These are phyloP conservation scores for Chymomyza amoena DNA, from an alignment of 2,888 invertebrate genomes.

Conservation along the genomic window DNA sequence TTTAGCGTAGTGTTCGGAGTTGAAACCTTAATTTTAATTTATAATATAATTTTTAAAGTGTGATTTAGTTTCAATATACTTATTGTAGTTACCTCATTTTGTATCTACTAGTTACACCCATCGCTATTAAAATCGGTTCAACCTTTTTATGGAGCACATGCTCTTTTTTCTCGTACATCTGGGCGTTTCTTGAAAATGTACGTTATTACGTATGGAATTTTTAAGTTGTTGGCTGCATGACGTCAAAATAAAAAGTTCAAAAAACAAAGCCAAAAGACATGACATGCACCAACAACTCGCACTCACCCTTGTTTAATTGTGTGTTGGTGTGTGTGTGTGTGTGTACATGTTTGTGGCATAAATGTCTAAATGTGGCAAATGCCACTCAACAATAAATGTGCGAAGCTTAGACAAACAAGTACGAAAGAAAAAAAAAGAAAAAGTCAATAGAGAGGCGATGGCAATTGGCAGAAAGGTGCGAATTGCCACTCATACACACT, in stretches of 20 bases:
- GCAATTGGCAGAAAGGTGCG: slow-evolving; percentile 1
- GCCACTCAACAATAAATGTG: background rate
- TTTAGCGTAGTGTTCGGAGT: no score
- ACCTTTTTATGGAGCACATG: no score
- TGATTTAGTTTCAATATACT: no score
- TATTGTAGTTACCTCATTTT: no score
- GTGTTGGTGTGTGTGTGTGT: no score
- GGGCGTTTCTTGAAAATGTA: background rate
- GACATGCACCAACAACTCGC: background rate
- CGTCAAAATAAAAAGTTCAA: background rate
- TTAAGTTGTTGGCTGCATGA: background rate
- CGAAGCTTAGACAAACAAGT: background rate
- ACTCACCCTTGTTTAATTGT: background rate
- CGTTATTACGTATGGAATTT: background rate
- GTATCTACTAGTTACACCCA: no score
- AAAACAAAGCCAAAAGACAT: background rate
- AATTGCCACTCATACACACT: background rate
- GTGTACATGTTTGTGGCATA: no score
- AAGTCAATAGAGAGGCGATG: background rate
- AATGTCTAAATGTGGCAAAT: background rate
- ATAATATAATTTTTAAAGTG: no score
- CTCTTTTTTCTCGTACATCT: no score
- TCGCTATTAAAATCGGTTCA: no score
- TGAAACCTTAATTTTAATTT: no score
- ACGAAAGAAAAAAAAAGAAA: background rate